Evolutionary conservation across 2,888 invertebrate species (phyloP), one percentile per base, ranked within the genome.

Genomic region (Andrena minutula): DNA sequence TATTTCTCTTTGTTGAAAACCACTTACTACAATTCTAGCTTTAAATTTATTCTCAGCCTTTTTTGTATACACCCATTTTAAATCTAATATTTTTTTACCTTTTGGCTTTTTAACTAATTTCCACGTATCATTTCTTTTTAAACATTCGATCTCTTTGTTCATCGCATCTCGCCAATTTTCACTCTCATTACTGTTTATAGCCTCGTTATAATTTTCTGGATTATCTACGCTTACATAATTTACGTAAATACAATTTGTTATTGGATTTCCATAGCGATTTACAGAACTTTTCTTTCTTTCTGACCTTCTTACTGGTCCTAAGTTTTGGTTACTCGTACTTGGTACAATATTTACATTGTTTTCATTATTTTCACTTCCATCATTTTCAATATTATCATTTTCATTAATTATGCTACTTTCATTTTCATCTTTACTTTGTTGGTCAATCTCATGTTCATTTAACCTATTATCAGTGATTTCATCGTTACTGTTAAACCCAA

Each of bases 101-200:
- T 74, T 60, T 20, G 78, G 76, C 12, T 56, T 83, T 16, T 63
- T 56, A 1, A 87, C 80, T 65, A 83, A 30, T 69, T 72, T 58
- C 83, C 80, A 85, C 0, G 83, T 85, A 53, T 85, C 58, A 74
- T 87, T 84, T 80, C 77, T 78, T 8, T 58, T 80, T 72, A 85
- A 30, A 51, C 85, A 68, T 47, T 77, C 20, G n/a, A n/a, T n/a
- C n/a, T n/a, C 82, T 41, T 63, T 68, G 28, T 81, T 23, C 83
- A 83, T 85, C 2, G 83, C 83, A n/a, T 70, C 10, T 71, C 66
- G 53, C 81, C 79, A 85, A 10, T 23, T 2, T n/a, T 79, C 69
- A 51, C 23, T 28, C 0, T 80, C 80, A 12, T 53, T 49, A 58
- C 77, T 51, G 1, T 75, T 71, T 47, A 79, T 68, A 12, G 78